Percentiles rank a stretch among this genome's conserved stretches.
These are phyloP conservation scores for Oryzias woworae DNA, from an alignment of 2,113 vertebrate species.

Conservation along the genomic window DNA sequence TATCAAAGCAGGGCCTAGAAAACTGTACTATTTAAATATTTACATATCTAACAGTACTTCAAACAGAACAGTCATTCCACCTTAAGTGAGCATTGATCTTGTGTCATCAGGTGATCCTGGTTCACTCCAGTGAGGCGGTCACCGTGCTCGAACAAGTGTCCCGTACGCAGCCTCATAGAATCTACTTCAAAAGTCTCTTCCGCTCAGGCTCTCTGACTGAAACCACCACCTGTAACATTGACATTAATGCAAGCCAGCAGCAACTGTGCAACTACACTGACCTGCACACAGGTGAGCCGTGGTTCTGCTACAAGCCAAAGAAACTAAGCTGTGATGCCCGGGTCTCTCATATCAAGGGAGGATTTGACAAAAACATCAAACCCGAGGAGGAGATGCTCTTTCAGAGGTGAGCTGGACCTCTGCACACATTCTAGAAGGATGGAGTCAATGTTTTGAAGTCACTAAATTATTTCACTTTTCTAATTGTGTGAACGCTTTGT, in stretches of 20 bases:
- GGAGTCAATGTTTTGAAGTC: too few relatives aligned
- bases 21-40: too few relatives aligned
- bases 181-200: slow-evolving; percentile 87
- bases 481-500: too few relatives aligned
- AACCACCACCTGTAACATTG: slow-evolving; percentile 86
- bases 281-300: slow-evolving; percentile 86
- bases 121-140: slow-evolving; percentile 89
- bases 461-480: too few relatives aligned
- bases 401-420: slow-evolving; percentile 45
- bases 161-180: slow-evolving; percentile 83
- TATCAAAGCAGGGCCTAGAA: too few relatives aligned
- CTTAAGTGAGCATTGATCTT: not conserved
- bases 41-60: too few relatives aligned
- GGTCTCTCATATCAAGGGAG: slow-evolving; percentile 83
- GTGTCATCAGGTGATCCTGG: slow-evolving; percentile 71
- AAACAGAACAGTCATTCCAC: not conserved
- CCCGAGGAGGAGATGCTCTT: slow-evolving; percentile 81
- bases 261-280: slow-evolving; percentile 91
- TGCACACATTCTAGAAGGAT: too few relatives aligned
- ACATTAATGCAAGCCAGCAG: slow-evolving; percentile 70
- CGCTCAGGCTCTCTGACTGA: slow-evolving; percentile 82
- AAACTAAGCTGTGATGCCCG: slow-evolving; percentile 83
- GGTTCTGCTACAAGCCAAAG: slow-evolving; percentile 92
- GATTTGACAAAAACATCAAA: slow-evolving; percentile 79
- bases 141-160: slow-evolving; percentile 81